Evolutionary conservation across 2,888 invertebrate species (phyloP).

Genomic region (Melinopterus prodromus): DNA sequence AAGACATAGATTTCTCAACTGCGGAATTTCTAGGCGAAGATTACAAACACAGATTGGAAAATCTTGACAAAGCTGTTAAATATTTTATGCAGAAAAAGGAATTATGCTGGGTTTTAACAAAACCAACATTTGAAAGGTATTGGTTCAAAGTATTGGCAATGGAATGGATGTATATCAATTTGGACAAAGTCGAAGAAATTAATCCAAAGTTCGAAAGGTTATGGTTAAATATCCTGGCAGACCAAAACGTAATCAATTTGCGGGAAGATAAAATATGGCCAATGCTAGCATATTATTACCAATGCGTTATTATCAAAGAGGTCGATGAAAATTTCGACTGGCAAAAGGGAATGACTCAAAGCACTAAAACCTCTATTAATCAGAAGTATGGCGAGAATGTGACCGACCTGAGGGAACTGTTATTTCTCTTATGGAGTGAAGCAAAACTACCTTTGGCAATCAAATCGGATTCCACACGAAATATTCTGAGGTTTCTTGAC

Average conservation of each 20-base stretch:
- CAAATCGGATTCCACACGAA: neutral
- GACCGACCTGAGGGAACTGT: neutral
- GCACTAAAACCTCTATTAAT: too few species aligned
- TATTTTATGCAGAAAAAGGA: neutral
- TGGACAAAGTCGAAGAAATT: neutral
- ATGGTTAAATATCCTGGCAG: neutral
- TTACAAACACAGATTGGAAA: neutral
- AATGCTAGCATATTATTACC: neutral
- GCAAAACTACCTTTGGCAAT: neutral
- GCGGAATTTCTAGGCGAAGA: neutral
- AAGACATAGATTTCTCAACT: neutral
- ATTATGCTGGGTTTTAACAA: neutral
- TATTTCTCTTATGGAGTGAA: neutral
- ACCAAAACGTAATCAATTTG: neutral
- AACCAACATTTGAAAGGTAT: neutral
- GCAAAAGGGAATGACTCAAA: neutral
- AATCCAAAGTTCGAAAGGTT: neutral
- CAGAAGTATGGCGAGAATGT: neutral
- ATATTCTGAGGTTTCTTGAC: neutral
- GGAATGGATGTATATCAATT: neutral
- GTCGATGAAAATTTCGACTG: neutral
- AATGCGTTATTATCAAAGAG: neutral
- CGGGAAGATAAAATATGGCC: neutral
- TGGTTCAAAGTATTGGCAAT: neutral
- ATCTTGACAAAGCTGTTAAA: neutral